phyloP scores from a whole-genome alignment of 2,797 vertebrate genomes.

The Echiichthys vipera region DNA sequence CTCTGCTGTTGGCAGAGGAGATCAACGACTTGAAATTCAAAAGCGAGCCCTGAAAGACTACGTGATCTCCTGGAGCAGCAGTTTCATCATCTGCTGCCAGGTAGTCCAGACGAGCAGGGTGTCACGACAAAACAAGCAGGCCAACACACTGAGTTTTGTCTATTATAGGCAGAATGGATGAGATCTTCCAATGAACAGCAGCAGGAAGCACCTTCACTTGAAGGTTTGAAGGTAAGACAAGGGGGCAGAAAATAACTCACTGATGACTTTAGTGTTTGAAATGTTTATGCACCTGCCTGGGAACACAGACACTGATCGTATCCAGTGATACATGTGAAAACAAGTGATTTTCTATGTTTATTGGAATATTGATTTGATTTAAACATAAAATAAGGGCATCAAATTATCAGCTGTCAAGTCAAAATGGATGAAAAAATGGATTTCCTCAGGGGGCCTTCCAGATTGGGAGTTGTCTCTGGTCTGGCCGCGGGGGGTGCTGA shows the following conservation, averaged over 20 bases:
- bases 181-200: constrained; percentile 7
- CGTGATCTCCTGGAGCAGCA: constrained; percentile 5
- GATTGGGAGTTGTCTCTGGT: too few relatives aligned
- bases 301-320: neutral
- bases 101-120: constrained; percentile 1
- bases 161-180: constrained; percentile 25
- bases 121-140: constrained; percentile 22
- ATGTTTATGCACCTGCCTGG: neutral
- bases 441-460: too few relatives aligned
- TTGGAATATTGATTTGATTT: neutral
- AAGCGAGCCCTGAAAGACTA: neutral
- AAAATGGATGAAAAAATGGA: too few relatives aligned
- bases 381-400: neutral
- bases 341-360: constrained; percentile 15
- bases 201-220: neutral
- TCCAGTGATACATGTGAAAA: constrained; percentile 2
- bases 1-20: neutral
- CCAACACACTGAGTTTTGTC: neutral
- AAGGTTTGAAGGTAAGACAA: neutral
- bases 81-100: constrained; percentile 14
- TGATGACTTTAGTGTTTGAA: constrained; percentile 1
- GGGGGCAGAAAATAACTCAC: neutral
- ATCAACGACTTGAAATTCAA: neutral
- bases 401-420: too few relatives aligned
- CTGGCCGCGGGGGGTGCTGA: too few relatives aligned